Conservation (phyloP, 2,888 invertebrate genomes). For the Catocala nupta region DNA sequence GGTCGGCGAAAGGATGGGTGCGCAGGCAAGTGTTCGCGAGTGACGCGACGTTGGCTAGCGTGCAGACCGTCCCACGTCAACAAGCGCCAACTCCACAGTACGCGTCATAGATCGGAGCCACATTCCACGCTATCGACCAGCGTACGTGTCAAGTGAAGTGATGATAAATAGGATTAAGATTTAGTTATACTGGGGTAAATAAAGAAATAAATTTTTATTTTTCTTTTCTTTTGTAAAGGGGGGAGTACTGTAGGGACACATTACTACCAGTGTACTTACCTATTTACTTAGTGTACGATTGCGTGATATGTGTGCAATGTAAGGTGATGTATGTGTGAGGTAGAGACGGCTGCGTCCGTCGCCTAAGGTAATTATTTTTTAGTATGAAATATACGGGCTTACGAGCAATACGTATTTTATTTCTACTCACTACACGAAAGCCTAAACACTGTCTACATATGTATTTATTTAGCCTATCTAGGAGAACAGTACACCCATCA, state of each 20-base stretch:
- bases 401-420: too few species aligned
- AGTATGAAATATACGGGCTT: too few species aligned
- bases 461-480: too few species aligned
- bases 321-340: too few species aligned
- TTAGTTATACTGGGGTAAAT: neutral
- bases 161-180: neutral
- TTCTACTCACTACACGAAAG: too few species aligned
- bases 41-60: neutral
- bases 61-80: neutral
- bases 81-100: neutral
- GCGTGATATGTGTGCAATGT: too few species aligned
- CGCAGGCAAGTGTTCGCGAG: neutral
- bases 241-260: slow-evolving; percentile 1
- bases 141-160: neutral
- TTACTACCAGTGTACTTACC: too few species aligned
- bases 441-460: too few species aligned
- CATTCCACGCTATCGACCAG: neutral
- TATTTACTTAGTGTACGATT: too few species aligned
- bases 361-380: too few species aligned
- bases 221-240: neutral
- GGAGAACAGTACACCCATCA: too few species aligned
- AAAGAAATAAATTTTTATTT: neutral
- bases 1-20: slow-evolving; percentile 1
- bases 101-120: neutral
- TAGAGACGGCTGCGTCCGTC: too few species aligned